Conservation (phyloP, 2,888 invertebrate species). For the Miltochrista miniata region DNA sequence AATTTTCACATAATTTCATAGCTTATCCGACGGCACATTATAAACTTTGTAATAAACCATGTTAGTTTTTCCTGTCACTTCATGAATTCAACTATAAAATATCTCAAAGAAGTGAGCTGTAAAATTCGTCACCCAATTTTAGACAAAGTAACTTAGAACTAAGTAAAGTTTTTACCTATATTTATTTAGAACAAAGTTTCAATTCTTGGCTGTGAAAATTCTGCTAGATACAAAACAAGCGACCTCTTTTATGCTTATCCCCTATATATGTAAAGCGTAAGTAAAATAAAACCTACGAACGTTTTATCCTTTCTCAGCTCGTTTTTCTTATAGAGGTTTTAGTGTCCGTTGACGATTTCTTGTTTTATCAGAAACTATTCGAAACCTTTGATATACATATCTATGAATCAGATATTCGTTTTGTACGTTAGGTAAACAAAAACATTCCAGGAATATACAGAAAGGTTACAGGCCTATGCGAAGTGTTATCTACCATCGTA, state of each 20-base stretch:
- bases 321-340: background rate
- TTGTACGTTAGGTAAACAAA: background rate
- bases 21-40: no score
- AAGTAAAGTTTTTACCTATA: no score
- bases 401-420: background rate
- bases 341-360: conserved; percentile 1
- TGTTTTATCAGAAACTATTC: background rate
- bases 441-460: background rate
- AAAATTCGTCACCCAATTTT: no score
- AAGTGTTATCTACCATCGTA: background rate
- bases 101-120: no score
- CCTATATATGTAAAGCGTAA: conserved; percentile 1
- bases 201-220: background rate
- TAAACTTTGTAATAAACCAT: no score
- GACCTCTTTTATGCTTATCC: background rate
- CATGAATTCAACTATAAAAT: no score
- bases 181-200: no score
- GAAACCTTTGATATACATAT: background rate
- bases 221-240: background rate
- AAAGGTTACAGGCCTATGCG: background rate
- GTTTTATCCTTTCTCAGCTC: background rate
- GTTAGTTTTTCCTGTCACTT: no score
- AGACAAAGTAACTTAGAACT: no score
- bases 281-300: background rate
- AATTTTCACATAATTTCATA: no score